Evolutionary conservation across 2,888 invertebrate genomes (phyloP).

Genomic region (Lepidonotus clava): DNA sequence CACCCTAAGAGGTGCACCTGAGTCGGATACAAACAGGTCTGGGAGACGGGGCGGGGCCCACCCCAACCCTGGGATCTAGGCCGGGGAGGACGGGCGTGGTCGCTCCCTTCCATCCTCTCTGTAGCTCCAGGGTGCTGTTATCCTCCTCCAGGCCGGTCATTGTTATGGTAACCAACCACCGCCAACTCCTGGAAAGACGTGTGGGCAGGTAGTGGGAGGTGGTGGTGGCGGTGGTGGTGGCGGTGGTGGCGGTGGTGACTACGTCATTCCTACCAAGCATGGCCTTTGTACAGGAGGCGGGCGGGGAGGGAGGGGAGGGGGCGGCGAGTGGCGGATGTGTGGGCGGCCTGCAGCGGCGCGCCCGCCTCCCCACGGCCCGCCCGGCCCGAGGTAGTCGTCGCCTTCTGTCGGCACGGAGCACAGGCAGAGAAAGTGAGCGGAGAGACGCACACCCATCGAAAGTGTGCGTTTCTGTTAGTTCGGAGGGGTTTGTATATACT

Average conservation of each 20-base stretch:
- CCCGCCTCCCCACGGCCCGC: neutral
- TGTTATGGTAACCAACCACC: too few relatives aligned
- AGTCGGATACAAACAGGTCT: too few relatives aligned
- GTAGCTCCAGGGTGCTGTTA: too few relatives aligned
- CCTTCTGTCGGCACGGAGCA: neutral
- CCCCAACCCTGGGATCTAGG: too few relatives aligned
- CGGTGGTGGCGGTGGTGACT: slow-evolving; percentile 33
- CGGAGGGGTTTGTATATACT: neutral
- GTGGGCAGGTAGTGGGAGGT: neutral
- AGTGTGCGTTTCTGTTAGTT: too few relatives aligned
- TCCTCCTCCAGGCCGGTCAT: too few relatives aligned
- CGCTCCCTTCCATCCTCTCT: too few relatives aligned
- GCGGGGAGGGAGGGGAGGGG: neutral
- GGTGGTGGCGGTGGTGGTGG: neutral
- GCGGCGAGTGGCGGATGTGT: neutral
- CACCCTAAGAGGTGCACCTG: too few relatives aligned
- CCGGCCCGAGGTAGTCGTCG: neutral
- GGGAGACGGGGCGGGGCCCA: too few relatives aligned
- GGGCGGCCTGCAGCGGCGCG: neutral
- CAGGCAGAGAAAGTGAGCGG: neutral
- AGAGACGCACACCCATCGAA: too few relatives aligned
- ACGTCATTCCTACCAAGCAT: slow-evolving; percentile 35
- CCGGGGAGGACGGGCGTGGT: too few relatives aligned
- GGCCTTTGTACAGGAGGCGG: neutral
- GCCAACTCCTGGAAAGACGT: too few relatives aligned